Percentiles rank a stretch among this genome's conserved stretches.
These are phyloP conservation scores for Ochropacha duplaris DNA, from an alignment of 2,888 invertebrate species.

Conservation along the genomic window DNA sequence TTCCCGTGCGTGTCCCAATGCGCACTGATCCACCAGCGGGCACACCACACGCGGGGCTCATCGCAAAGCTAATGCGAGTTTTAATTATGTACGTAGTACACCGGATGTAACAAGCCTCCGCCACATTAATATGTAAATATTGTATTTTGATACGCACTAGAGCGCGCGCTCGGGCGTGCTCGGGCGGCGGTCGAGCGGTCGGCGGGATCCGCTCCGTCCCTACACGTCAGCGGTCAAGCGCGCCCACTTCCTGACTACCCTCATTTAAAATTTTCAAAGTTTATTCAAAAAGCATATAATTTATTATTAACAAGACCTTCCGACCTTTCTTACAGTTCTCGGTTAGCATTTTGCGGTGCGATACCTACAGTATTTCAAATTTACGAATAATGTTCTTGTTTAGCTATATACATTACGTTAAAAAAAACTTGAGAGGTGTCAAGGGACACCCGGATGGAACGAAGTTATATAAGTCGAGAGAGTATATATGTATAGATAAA, in stretches of 20 bases:
- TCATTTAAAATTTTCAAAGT: slow-evolving; percentile 38
- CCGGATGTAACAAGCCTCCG: slow-evolving; percentile 31
- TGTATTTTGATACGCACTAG: slow-evolving; percentile 37
- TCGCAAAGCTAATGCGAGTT: slow-evolving; percentile 34
- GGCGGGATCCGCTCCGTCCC: slow-evolving; percentile 11
- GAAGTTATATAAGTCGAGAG: no score
- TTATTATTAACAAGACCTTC: slow-evolving; percentile 13
- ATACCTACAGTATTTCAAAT: not conserved
- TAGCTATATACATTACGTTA: not conserved
- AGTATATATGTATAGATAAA: no score
- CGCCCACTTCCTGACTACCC: slow-evolving; percentile 9
- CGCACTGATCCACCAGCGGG: slow-evolving; percentile 13
- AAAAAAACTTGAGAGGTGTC: no score
- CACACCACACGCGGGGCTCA: slow-evolving; percentile 11
- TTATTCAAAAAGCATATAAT: slow-evolving; percentile 40
- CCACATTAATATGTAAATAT: slow-evolving; percentile 47
- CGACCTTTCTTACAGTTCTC: slow-evolving; percentile 3
- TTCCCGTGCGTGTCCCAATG: not conserved
- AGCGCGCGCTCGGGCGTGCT: not conserved
- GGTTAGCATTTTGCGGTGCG: not conserved
- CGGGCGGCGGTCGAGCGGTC: not conserved
- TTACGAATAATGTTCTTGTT: not conserved
- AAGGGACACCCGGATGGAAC: no score
- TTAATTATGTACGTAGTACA: slow-evolving; percentile 43
- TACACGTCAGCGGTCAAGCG: slow-evolving; percentile 8